Conservation (phyloP, 1,140 invertebrate species). For the Calliopsis andreniformis region DNA sequence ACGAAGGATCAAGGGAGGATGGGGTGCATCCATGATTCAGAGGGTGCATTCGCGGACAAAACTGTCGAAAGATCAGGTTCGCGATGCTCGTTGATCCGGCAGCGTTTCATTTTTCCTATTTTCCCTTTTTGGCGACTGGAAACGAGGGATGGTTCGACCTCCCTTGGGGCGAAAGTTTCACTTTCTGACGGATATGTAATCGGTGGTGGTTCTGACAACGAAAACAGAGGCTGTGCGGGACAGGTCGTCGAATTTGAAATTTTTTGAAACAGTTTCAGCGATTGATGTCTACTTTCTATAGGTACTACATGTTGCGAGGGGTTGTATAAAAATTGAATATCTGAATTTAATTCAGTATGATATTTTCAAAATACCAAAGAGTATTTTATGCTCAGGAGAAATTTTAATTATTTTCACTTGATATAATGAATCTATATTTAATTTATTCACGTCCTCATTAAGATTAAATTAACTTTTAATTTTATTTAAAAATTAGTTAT, state of each 20-base stretch:
- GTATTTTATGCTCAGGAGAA: too few relatives aligned
- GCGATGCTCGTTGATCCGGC: neutral
- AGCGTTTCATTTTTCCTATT: neutral
- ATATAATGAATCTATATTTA: too few relatives aligned
- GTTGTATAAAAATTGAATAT: too few relatives aligned
- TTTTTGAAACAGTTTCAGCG: neutral
- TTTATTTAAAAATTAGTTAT: too few relatives aligned
- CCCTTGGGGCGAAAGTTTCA: neutral
- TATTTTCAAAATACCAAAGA: too few relatives aligned
- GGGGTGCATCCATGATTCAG: neutral
- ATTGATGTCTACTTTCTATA: neutral
- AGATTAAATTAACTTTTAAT: too few relatives aligned
- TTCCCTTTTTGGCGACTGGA: neutral
- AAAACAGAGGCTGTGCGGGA: neutral
- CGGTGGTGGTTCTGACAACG: conserved; percentile 14
- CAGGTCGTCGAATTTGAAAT: neutral
- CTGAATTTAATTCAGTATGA: too few relatives aligned
- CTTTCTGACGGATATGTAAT: neutral
- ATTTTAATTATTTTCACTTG: too few relatives aligned
- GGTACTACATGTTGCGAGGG: too few relatives aligned
- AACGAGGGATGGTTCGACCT: neutral
- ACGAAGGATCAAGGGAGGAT: neutral
- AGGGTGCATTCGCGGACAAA: conserved; percentile 1
- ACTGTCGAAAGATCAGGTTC: neutral
- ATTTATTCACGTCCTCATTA: too few relatives aligned